Evolutionary conservation across 2,797 vertebrate species (phyloP), one percentile per base, ranked within the genome.

Genomic region (Thamnophis elegans): DNA sequence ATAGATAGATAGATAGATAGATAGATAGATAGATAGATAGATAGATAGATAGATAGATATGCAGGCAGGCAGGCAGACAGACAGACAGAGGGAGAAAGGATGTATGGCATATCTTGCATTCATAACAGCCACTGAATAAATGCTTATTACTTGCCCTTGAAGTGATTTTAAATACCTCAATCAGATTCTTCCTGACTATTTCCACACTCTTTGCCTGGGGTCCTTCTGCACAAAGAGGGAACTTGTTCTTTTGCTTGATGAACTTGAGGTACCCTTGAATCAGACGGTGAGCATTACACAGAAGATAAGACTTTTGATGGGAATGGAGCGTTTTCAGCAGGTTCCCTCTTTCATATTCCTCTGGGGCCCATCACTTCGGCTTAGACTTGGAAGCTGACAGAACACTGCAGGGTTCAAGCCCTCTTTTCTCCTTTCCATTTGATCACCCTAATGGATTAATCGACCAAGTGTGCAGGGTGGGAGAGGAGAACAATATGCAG

Each of bases 71-170:
- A 14, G 62, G 0, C 26, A 6, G 62, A 2, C 5, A 2, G 62
- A 1, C 11, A 28, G 26, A 0, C 25, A 26, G 60, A 0, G 4
- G 6, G 62, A 26, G 0, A 60, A 58, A 5, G 18, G 56, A 47
- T 5, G 1, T 16, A 18, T 73, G 22, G 94, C 92, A 94, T n/a
- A 25, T 94, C 85, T 96, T 58, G 3, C 87, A 91, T 96, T 96
- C 95, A 91, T 96, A 96, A 97, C 92, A 86, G 91, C 91, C 89
- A 94, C 36, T 96, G 94, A 96, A 96, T 95, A 96, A 96, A 96
- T 92, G 68, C 82, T 56, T 95, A 5, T 95, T 95, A 96, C 94
- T 86, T 96, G 93, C 92, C 94, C 68, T 82, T 94, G 95, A 96
- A 96, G 95, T 94, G 93, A 90, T 55, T 95, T 58, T 95, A 93